Conservation (phyloP, 2,113 vertebrate species). For the Campylomormyrus tamandua region DNA sequence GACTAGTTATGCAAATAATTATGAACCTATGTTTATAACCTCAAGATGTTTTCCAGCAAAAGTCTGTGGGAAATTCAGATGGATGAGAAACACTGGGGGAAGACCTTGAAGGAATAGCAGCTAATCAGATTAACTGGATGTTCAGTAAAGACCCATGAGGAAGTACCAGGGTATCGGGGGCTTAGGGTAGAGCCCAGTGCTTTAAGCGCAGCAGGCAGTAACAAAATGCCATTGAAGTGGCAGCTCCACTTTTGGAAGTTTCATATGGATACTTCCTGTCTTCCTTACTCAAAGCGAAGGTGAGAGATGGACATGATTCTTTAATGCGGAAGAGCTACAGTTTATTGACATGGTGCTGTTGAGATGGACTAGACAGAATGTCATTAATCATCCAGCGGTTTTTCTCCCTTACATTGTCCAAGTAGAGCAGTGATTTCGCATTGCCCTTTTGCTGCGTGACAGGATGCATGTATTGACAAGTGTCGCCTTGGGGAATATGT, state of each 20-base stretch:
- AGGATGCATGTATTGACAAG: slow-evolving; percentile 6
- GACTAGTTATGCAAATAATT: not conserved
- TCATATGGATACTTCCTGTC: not conserved
- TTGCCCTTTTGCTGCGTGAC: not conserved
- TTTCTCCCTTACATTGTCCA: not conserved
- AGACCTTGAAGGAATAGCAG: not conserved
- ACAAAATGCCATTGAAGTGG: not conserved
- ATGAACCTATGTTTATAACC: not conserved
- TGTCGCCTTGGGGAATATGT: not conserved
- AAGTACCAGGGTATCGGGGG: not conserved
- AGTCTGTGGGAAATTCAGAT: not conserved
- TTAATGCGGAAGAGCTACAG: not conserved
- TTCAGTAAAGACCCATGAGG: not conserved
- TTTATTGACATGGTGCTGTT: not conserved
- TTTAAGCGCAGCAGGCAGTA: not conserved
- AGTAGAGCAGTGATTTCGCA: slow-evolving; percentile 11
- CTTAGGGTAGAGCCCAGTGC: not conserved
- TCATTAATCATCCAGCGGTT: slow-evolving; percentile 3
- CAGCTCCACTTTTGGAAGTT: not conserved
- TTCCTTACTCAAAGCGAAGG: not conserved
- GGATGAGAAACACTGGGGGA: not conserved
- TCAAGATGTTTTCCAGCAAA: not conserved
- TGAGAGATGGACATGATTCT: not conserved
- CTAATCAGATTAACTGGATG: not conserved
- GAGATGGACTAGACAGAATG: not conserved